Base-by-base conservation (phyloP, 2,797 vertebrate genomes). In the Cercopithecus neglectus region DNA sequence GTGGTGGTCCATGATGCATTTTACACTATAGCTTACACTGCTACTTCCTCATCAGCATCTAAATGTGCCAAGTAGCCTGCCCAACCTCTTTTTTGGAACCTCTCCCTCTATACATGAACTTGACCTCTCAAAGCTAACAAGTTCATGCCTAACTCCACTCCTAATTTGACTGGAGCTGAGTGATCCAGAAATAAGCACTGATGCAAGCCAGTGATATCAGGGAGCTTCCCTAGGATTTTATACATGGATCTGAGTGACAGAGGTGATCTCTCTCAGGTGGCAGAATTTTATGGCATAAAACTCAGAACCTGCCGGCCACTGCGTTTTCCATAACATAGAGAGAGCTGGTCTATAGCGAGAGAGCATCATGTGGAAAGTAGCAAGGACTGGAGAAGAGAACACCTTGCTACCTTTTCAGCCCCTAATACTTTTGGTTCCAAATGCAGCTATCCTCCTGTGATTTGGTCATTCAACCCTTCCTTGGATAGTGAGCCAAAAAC, bases 1-100 rank as follows among this genome's bases (percentile, higher is more conserved):
- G 11, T n/a, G 3, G 22, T 5, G 0, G 10, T 39, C 50, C 2
- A 0, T 26, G 12, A 36, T 84, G 8, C 2, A 19, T 5, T n/a
- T 82, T 28, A 41, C 2, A 36, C 2, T 84, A 8, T 3, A 22
- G 1, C n/a, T 85, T 28, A 46, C 3, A 36, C 2, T 13, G 6
- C 19, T 70, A 30, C 78, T 93, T 72, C 17, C 12, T 75, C 10
- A 1, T 28, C 17, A 89, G 50, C 53, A 61, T 79, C 80, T 48
- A n/a, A 41, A 10, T 22, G 21, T 19, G 6, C n/a, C 16, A 21
- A 6, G 5, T 28, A 30, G 36, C 48, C 64, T 50, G 10, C 44
- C 53, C 5, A 4, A 22, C 16, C 14, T 50, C 3, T 82, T 11
- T 28, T 70, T 39, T 41, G n/a, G 8, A 78, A 24, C 11, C 33